Conservation (phyloP, 2,797 vertebrate genomes). For the Mycteria americana region DNA sequence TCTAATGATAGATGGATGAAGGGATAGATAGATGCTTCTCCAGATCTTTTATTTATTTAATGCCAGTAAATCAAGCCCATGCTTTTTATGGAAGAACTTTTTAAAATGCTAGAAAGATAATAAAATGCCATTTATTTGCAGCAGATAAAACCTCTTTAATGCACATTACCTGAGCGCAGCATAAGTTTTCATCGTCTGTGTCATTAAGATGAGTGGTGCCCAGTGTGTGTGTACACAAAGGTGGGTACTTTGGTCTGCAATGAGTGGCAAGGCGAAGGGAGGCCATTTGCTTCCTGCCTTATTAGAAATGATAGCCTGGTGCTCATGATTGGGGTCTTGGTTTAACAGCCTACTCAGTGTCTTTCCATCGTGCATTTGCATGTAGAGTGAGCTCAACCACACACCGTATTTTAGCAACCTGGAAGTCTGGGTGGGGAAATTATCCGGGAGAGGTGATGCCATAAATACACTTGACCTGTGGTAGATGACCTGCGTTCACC, state of each 20-base stretch:
- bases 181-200: not conserved
- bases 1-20: slow-evolving; percentile 69
- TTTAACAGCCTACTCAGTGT: not conserved
- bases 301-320: not conserved
- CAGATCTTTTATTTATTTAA: slow-evolving; percentile 47
- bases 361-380: rapidly evolving
- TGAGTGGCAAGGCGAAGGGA: not conserved
- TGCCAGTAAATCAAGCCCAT: slow-evolving; percentile 7
- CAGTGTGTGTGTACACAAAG: not conserved
- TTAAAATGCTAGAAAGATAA: not conserved
- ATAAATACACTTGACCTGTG: not conserved
- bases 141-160: not conserved
- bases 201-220: not conserved
- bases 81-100: not conserved
- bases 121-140: not conserved
- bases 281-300: not conserved
- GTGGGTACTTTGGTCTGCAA: not conserved
- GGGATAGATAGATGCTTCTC: slow-evolving; percentile 41
- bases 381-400: not conserved
- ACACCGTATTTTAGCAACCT: not conserved
- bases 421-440: not conserved
- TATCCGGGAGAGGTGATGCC: not conserved
- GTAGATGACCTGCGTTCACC: not conserved
- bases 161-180: not conserved
- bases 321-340: not conserved